Evolutionary conservation across 2,888 invertebrate genomes (phyloP).

Genomic region (Copidosoma aretas): DNA sequence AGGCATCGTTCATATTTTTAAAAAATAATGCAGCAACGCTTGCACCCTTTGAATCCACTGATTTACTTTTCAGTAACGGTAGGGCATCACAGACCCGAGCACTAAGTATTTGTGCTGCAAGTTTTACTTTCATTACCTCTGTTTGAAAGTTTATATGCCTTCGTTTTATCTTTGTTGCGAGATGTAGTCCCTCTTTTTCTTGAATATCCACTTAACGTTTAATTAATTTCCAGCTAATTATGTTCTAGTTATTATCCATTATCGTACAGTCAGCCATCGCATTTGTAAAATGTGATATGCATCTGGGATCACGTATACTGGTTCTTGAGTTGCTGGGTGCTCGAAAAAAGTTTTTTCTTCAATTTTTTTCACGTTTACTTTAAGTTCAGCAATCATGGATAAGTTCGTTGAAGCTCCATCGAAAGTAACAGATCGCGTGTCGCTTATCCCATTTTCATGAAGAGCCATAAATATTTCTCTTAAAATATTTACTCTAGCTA

Average conservation of each 20-base stretch:
- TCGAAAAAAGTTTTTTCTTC: constrained; percentile 18
- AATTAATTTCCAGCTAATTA: constrained; percentile 23
- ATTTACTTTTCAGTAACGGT: background rate
- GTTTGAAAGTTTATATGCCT: background rate
- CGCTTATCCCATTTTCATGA: background rate
- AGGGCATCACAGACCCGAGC: background rate
- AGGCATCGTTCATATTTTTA: background rate
- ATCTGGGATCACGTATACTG: background rate
- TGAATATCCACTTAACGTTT: constrained; percentile 14
- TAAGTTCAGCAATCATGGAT: background rate
- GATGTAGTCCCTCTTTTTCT: constrained; percentile 9
- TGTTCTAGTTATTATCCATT: constrained; percentile 11
- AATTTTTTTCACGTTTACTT: constrained; percentile 9
- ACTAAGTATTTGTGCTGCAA: background rate
- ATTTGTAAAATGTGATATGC: background rate
- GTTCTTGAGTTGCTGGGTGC: constrained; percentile 17
- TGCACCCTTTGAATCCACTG: background rate
- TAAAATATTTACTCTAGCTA: constrained; percentile 11
- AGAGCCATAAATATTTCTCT: background rate
- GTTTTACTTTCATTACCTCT: background rate
- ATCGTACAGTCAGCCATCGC: background rate
- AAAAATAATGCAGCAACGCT: background rate
- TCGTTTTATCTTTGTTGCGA: constrained; percentile 16
- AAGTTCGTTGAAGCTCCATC: constrained; percentile 42
- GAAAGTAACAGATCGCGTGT: constrained; percentile 41